Percentiles rank a stretch among this genome's conserved stretches.
These are phyloP conservation scores for Euwallacea similis DNA, from an alignment of 1,140 invertebrate genomes.

Conservation along the genomic window DNA sequence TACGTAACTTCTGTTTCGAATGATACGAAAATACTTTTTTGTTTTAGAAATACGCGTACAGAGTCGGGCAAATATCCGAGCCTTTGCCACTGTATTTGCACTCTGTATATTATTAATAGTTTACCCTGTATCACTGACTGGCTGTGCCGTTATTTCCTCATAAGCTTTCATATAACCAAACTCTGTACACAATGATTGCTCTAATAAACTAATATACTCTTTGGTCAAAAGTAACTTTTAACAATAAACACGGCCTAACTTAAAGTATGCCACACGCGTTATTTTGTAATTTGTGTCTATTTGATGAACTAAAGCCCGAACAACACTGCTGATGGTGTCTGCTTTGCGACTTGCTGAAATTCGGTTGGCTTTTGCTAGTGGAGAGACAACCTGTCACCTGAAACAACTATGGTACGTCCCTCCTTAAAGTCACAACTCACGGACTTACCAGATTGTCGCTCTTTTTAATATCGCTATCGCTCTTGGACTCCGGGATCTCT, in stretches of 20 bases:
- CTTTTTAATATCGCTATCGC: conserved; percentile 44
- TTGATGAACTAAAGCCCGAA: conserved; percentile 42
- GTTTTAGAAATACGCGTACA: neutral
- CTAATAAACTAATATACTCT: neutral
- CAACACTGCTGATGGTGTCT: conserved; percentile 49
- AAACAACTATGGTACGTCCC: no score
- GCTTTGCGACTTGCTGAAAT: conserved; percentile 40
- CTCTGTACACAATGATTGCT: neutral
- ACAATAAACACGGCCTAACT: conserved; percentile 4
- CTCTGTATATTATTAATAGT: neutral
- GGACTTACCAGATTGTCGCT: neutral
- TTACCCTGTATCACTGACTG: neutral
- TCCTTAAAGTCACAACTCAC: no score
- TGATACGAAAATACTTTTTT: neutral
- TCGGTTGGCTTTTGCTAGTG: conserved; percentile 46
- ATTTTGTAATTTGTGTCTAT: conserved; percentile 46
- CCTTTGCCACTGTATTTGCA: neutral
- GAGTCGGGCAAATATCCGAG: neutral
- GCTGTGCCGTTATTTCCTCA: neutral
- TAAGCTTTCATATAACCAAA: neutral
- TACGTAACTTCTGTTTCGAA: no score
- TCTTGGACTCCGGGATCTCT: conserved; percentile 44
- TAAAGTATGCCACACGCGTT: conserved; percentile 49
- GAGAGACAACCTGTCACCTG: conserved; percentile 28
- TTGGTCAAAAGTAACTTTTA: neutral